Evolutionary conservation across 2,113 vertebrate species (phyloP).

Genomic region (Bubo blakistoni): DNA sequence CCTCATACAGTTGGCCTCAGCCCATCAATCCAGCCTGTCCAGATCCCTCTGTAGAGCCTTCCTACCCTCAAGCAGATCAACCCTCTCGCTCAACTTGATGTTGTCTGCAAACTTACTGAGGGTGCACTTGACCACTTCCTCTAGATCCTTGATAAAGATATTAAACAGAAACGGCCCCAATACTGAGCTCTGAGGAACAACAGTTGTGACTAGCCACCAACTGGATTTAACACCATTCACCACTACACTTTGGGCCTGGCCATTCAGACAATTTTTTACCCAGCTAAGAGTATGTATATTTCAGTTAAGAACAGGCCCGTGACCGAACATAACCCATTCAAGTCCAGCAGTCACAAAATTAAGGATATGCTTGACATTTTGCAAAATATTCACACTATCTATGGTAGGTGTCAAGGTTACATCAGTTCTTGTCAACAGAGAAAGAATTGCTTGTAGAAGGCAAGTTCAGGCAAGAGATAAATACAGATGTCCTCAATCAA

Average conservation of each 20-base stretch:
- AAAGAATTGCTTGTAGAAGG: neutral
- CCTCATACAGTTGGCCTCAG: neutral
- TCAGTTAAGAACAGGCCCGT: neutral
- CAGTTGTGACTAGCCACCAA: accelerated
- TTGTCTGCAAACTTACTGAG: neutral
- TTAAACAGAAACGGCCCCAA: neutral
- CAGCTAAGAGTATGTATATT: neutral
- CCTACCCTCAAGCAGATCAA: neutral
- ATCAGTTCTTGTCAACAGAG: neutral
- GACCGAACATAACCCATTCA: neutral
- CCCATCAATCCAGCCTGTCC: neutral
- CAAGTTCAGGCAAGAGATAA: neutral
- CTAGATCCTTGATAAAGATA: neutral
- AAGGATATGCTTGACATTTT: neutral
- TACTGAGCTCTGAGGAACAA: neutral
- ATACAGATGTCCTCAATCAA: neutral
- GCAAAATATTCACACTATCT: neutral
- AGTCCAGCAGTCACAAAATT: neutral
- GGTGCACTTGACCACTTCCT: neutral
- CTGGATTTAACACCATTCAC: neutral
- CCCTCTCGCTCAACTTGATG: accelerated
- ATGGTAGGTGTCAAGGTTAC: neutral
- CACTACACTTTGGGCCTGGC: neutral
- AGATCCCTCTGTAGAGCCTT: neutral
- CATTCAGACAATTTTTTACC: neutral